phyloP scores from a whole-genome alignment of 1,140 invertebrate species.

The Melanaphis sacchari region DNA sequence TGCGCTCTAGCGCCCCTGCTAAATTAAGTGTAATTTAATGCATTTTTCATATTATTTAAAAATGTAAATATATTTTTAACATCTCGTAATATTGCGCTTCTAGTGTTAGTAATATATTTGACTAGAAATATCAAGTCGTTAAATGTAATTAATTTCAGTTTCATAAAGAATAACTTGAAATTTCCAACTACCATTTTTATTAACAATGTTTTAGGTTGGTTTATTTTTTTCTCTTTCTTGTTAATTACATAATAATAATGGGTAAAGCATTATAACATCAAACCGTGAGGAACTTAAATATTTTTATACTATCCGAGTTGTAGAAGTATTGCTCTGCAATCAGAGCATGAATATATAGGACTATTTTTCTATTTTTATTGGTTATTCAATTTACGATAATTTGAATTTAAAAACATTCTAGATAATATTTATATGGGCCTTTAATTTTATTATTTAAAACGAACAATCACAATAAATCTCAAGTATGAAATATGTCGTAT shows the following conservation, averaged over 20 bases:
- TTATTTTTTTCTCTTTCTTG: not conserved
- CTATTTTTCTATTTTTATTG: not conserved
- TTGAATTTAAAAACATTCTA: not conserved
- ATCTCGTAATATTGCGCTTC: not conserved
- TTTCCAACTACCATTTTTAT: not conserved
- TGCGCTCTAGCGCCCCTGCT: not conserved
- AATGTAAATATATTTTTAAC: not conserved
- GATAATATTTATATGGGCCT: not conserved
- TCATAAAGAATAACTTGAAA: not conserved
- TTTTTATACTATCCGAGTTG: not conserved
- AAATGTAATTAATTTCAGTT: not conserved
- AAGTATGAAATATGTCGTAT: not conserved
- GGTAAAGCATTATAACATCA: not conserved
- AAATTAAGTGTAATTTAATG: constrained; percentile 16
- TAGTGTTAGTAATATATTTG: not conserved
- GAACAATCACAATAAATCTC: not conserved
- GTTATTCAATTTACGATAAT: not conserved
- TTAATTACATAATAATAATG: not conserved
- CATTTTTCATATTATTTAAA: constrained; percentile 1
- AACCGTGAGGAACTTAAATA: not conserved
- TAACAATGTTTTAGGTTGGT: not conserved
- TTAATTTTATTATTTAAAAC: not conserved
- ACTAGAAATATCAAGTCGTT: not conserved
- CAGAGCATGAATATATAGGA: not conserved
- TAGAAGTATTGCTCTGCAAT: not conserved